These are phyloP conservation scores for Fabriciana adippe DNA, from an alignment of 2,888 invertebrate genomes.

Conservation along the genomic window DNA sequence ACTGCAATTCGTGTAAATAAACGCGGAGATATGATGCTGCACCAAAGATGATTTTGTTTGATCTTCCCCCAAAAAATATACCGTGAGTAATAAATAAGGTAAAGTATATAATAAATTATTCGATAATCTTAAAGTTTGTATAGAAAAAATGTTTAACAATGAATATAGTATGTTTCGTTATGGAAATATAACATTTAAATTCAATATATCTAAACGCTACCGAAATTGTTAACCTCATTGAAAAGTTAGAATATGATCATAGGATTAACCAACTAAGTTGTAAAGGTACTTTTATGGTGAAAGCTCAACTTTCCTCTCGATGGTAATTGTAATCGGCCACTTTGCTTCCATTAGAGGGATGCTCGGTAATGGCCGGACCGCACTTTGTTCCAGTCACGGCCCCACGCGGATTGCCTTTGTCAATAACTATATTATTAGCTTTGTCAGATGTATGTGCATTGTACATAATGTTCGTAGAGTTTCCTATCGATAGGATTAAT, in stretches of 20 bases:
- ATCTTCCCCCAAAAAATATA: no score
- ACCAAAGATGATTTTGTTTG: no score
- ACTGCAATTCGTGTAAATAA: no score
- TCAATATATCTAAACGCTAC: no score
- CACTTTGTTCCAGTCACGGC: constrained; percentile 45
- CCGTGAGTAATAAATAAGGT: no score
- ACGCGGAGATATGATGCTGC: no score
- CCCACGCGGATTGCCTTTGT: constrained; percentile 36
- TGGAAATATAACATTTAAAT: no score
- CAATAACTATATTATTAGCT: constrained; percentile 31
- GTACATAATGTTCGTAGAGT: background rate
- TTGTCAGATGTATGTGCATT: constrained; percentile 10
- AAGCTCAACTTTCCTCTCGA: constrained; percentile 64
- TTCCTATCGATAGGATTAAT: background rate
- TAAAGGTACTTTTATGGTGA: constrained; percentile 47
- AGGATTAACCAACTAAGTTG: constrained; percentile 32
- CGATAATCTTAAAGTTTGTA: no score
- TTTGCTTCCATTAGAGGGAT: constrained; percentile 63
- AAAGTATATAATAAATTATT: no score
- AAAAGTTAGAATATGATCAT: constrained; percentile 24
- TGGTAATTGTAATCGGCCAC: constrained; percentile 69
- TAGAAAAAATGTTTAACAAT: no score
- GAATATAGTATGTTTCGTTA: no score
- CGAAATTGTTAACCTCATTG: background rate
- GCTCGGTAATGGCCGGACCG: constrained; percentile 40